Evolutionary conservation across 2,888 invertebrate species (phyloP).

Genomic region (Brenthis hecate): DNA sequence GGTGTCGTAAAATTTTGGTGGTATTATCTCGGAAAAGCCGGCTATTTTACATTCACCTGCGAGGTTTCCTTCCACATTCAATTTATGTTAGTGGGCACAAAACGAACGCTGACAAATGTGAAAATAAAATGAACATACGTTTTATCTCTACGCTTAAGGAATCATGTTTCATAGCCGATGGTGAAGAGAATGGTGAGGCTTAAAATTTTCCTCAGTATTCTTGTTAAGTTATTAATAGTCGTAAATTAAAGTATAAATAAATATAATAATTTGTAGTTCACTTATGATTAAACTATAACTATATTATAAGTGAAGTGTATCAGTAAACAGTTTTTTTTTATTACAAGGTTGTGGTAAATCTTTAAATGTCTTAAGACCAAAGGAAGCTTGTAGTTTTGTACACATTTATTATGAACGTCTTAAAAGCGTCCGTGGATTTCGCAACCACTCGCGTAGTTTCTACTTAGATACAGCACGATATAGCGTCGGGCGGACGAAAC

Average conservation of each 20-base stretch:
- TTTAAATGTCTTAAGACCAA: slow-evolving; percentile 34
- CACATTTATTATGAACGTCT: slow-evolving; percentile 68
- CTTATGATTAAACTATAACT: neutral
- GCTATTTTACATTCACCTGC: slow-evolving; percentile 82
- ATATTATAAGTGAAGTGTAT: neutral
- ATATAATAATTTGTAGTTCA: no score
- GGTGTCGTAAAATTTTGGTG: slow-evolving; percentile 80
- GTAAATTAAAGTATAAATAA: neutral
- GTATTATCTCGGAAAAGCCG: slow-evolving; percentile 80
- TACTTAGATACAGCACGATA: slow-evolving; percentile 66
- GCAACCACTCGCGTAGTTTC: slow-evolving; percentile 67
- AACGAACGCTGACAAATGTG: slow-evolving; percentile 82
- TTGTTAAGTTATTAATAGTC: neutral
- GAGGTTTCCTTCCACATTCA: slow-evolving; percentile 80
- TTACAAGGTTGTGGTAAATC: neutral
- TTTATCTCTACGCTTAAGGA: slow-evolving; percentile 76
- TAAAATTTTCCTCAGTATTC: neutral
- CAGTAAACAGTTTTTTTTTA: neutral
- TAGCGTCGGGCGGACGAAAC: slow-evolving; percentile 59
- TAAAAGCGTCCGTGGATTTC: slow-evolving; percentile 70
- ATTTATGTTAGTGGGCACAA: slow-evolving; percentile 83
- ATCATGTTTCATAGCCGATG: slow-evolving; percentile 62
- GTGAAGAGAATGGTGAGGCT: slow-evolving; percentile 31
- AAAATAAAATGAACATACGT: slow-evolving; percentile 82
- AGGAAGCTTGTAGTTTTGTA: slow-evolving; percentile 42